Evolutionary conservation across 2,797 vertebrate genomes (phyloP).

Genomic region (Epinephelus coioides): DNA sequence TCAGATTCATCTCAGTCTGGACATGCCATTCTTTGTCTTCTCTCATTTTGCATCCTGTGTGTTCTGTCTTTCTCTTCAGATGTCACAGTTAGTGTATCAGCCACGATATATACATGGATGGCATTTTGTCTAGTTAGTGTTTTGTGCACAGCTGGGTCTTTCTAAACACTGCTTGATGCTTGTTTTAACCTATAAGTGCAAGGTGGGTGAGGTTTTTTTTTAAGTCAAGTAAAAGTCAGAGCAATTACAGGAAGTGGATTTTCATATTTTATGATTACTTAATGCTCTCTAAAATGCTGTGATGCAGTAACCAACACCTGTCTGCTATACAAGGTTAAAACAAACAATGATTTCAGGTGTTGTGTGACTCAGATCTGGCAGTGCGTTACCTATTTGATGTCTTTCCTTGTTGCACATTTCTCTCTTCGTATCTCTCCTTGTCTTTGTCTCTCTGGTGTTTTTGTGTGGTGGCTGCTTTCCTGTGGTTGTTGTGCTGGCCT

Average conservation of each 20-base stretch:
- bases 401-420: constrained; percentile 55
- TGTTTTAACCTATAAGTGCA: constrained; percentile 24
- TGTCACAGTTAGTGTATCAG: constrained; percentile 21
- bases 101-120: background rate
- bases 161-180: constrained; percentile 11
- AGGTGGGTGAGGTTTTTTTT: background rate
- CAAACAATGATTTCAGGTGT: constrained; percentile 17
- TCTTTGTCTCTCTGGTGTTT: constrained; percentile 66
- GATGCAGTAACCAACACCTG: constrained; percentile 1
- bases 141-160: constrained; percentile 11
- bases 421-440: constrained; percentile 56
- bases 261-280: background rate
- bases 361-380: constrained; percentile 21
- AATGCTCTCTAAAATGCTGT: constrained; percentile 11
- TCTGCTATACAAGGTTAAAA: constrained; percentile 25
- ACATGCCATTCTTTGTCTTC: constrained; percentile 30
- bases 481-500: constrained; percentile 80
- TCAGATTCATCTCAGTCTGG: constrained; percentile 45
- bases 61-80: constrained; percentile 48
- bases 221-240: constrained; percentile 2
- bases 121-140: background rate
- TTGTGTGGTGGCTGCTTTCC: constrained; percentile 78
- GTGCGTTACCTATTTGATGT: constrained; percentile 37
- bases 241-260: constrained; percentile 6
- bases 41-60: constrained; percentile 45